Percentiles rank a stretch among this genome's conserved stretches.
Conservation (phyloP, 2,888 invertebrate species). For the Volucella inflata region DNA sequence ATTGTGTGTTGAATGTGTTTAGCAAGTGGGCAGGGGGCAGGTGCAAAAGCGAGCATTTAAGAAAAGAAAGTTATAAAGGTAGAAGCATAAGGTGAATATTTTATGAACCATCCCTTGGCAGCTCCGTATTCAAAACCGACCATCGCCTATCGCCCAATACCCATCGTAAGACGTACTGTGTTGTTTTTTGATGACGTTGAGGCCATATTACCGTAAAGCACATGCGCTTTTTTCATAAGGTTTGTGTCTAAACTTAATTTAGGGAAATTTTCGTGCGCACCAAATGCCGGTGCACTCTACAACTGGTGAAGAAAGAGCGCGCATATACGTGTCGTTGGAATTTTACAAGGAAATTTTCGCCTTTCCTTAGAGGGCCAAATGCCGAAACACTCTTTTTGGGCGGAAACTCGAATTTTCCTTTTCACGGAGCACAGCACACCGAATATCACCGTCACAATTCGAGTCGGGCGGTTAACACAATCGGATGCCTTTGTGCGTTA, state of each 20-base stretch:
- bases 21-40: not conserved
- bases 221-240: constrained; percentile 23
- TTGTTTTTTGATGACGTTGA: constrained; percentile 24
- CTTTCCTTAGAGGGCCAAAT: constrained; percentile 52
- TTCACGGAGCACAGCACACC: constrained; percentile 53
- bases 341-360: constrained; percentile 43
- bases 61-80: constrained; percentile 39
- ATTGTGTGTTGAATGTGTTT: too few relatives aligned
- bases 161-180: not conserved
- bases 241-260: constrained; percentile 30
- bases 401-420: constrained; percentile 73
- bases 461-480: constrained; percentile 71
- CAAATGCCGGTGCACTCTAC: constrained; percentile 50
- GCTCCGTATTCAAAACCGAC: not conserved
- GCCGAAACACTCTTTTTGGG: constrained; percentile 75
- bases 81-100: constrained; percentile 59
- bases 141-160: not conserved
- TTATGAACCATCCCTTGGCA: constrained; percentile 33
- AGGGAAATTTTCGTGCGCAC: constrained; percentile 60
- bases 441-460: constrained; percentile 68
- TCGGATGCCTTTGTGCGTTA: constrained; percentile 59
- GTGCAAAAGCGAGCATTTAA: not conserved
- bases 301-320: constrained; percentile 34
- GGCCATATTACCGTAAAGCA: constrained; percentile 9
- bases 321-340: constrained; percentile 22